Percentiles rank a stretch among this genome's conserved stretches.
Evolutionary conservation across 2,797 vertebrate genomes (phyloP).

Genomic region (Gymnodraco acuticeps): DNA sequence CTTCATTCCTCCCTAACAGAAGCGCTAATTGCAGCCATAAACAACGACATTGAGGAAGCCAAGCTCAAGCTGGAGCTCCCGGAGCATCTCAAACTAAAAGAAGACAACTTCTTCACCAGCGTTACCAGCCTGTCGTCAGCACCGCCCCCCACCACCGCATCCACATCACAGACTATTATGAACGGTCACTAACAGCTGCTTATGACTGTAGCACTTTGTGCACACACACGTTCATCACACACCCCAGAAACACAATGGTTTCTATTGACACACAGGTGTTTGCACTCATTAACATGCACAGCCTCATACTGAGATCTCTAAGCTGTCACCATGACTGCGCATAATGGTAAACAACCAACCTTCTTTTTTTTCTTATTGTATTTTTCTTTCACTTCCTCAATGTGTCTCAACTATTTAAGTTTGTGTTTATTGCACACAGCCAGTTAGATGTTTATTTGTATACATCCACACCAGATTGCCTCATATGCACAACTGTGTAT

Average conservation of each 20-base stretch:
- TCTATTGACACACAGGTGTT: constrained; percentile 13
- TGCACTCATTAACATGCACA: constrained; percentile 20
- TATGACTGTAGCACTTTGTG: constrained; percentile 26
- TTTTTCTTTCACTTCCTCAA: constrained; percentile 27
- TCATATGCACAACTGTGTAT: constrained; percentile 2
- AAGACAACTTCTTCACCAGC: constrained; percentile 91
- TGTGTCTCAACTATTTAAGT: constrained; percentile 15
- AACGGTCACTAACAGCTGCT: constrained; percentile 87
- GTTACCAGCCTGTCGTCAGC: constrained; percentile 39
- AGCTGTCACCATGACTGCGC: constrained; percentile 21
- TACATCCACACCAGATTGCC: constrained; percentile 26
- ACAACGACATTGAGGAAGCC: constrained; percentile 92
- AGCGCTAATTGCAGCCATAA: constrained; percentile 92
- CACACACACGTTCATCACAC: constrained; percentile 9
- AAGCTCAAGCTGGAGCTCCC: constrained; percentile 90
- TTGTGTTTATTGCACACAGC: constrained; percentile 19
- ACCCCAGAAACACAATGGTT: background rate
- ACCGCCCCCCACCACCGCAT: constrained; percentile 51
- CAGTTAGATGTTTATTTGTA: constrained; percentile 32
- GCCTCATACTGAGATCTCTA: constrained; percentile 22
- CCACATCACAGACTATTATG: constrained; percentile 81
- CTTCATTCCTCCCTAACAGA: constrained; percentile 79
- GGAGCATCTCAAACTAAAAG: constrained; percentile 90
- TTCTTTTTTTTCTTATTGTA: constrained; percentile 4
- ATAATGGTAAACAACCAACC: constrained; percentile 5